Conservation (phyloP, 2,797 vertebrate species). For the Gallinago stenura region DNA sequence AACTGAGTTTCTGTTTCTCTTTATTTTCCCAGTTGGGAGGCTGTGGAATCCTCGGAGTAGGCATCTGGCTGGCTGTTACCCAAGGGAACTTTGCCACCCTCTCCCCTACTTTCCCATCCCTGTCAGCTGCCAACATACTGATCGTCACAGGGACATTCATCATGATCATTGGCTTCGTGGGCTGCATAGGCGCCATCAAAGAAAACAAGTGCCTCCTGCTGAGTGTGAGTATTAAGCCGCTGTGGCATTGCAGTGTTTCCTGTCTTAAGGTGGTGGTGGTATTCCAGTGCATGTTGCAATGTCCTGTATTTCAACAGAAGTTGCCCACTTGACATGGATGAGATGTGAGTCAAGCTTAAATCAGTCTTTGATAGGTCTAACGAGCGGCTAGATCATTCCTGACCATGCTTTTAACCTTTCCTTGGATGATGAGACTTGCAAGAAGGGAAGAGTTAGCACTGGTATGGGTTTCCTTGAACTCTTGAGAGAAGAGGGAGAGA, state of each 20-base stretch:
- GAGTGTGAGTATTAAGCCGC: conserved; percentile 84
- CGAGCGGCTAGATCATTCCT: neutral
- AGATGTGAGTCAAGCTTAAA: neutral
- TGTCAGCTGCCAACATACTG: conserved; percentile 97
- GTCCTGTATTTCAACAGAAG: neutral
- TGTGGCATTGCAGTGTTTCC: neutral
- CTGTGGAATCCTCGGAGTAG: conserved; percentile 96
- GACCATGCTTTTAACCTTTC: neutral
- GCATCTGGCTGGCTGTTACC: conserved; percentile 97
- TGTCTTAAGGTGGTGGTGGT: neutral
- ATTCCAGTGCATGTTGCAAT: neutral
- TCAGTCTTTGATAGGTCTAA: neutral
- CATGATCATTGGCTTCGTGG: conserved; percentile 98
- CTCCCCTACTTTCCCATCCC: conserved; percentile 93
- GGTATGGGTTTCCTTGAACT: neutral
- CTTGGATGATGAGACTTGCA: neutral
- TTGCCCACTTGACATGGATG: neutral
- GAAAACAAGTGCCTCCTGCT: conserved; percentile 95
- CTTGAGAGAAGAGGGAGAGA: neutral
- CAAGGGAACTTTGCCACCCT: conserved; percentile 98
- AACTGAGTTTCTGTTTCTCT: neutral
- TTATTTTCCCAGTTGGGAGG: conserved; percentile 88
- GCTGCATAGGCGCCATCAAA: conserved; percentile 96
- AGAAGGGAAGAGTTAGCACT: neutral
- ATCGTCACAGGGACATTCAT: conserved; percentile 91